Evolutionary conservation across 2,888 invertebrate species (phyloP), one percentile per base, ranked within the genome.

Genomic region (Aspidiotus destructor): DNA sequence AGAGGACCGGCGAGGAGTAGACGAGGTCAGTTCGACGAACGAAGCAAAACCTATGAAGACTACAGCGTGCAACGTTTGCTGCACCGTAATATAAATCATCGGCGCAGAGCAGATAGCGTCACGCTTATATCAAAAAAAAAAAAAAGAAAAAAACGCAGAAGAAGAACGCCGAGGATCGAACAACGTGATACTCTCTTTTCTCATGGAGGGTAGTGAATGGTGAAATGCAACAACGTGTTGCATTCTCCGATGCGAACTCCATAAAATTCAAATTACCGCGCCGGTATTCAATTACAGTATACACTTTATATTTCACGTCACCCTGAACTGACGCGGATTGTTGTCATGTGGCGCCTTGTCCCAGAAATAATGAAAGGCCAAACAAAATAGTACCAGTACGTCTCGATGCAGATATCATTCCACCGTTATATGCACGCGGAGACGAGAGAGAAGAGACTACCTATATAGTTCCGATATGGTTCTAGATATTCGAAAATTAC

Each of bases 81-180:
- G 28, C 28, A 28, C 28, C 28, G 48, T 48, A 13, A 48, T 48
- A 48, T 48, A 48, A 48, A 48, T 48, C 48, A 48, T 48, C 48
- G 48, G n/a, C 48, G 48, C 48, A n/a, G n/a, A 48, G n/a, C 10
- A 48, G 48, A n/a, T n/a, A 48, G n/a, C 48, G 48, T 48, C 48
- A 48, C n/a, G 48, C 48, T n/a, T 11, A n/a, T 28, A 28, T 28
- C 28, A 28, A 28, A 28, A 28, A 28, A 28, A 28, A 11, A n/a
- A 48, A n/a, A 48, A 6, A n/a, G 48, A 48, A 48, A 6, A n/a
- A n/a, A n/a, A n/a, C n/a, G n/a, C n/a, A n/a, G 48, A 48, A 48
- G n/a, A 13, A 48, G 48, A 48, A 11, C n/a, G 3, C 48, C 11
- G 48, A 13, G 48, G 11, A 48, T 48, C 48, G n/a, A 28, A 28